These are phyloP conservation scores for Zaprionus nigranus DNA, from an alignment of 1,140 invertebrate genomes.

Conservation along the genomic window DNA sequence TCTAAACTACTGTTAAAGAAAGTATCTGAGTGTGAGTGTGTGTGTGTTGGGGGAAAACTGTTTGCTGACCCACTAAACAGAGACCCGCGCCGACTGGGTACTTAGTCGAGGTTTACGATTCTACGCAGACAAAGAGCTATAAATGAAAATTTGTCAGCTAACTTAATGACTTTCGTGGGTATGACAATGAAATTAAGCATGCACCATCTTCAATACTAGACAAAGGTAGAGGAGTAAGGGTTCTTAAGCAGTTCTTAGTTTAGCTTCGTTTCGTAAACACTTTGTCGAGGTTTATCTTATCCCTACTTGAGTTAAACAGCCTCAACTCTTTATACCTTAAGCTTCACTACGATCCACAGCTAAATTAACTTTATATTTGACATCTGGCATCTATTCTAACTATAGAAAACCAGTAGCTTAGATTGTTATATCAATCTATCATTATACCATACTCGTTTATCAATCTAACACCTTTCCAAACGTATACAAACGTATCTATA, in stretches of 20 bases:
- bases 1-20: slow-evolving; percentile 15
- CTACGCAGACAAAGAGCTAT: not conserved
- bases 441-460: not conserved
- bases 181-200: not conserved
- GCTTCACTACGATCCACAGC: not conserved
- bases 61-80: slow-evolving; percentile 26
- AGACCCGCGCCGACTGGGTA: not conserved
- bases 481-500: too few species aligned
- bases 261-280: not conserved
- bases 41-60: slow-evolving; percentile 24
- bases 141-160: slow-evolving; percentile 10
- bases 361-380: too few species aligned
- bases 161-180: not conserved
- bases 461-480: not conserved
- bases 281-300: not conserved
- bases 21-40: slow-evolving; percentile 15
- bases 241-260: not conserved
- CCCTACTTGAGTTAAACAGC: not conserved
- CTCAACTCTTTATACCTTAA: not conserved
- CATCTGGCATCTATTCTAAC: not conserved
- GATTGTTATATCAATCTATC: not conserved
- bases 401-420: not conserved
- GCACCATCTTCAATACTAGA: not conserved
- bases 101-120: slow-evolving; percentile 3
- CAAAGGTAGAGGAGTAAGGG: not conserved